Evolutionary conservation across 2,797 vertebrate genomes (phyloP), one percentile per base, ranked within the genome.

Genomic region (Neosilurus hyrtlii): DNA sequence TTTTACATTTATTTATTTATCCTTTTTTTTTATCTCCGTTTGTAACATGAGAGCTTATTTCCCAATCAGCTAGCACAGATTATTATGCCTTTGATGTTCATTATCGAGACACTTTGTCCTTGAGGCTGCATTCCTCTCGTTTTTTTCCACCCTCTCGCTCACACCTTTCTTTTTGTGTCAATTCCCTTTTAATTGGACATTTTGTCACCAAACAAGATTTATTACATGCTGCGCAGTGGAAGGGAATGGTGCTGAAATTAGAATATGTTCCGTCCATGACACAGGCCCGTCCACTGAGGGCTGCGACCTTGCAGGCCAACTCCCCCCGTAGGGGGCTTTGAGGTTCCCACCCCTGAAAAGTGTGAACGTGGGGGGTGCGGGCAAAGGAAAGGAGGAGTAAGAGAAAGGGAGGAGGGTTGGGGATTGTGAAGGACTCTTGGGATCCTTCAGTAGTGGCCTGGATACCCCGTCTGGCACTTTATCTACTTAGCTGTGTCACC

Each of bases 401-500:
- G 49, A 77, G 61, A 79, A 79, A 81, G 79, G 79, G 26, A 87
- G 85, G 79, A 87, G 86, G 86, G 84, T 85, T 86, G 79, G 80
- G 81, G 86, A 77, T 80, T 82, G 71, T 83, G 86, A 79, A 84
- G 75, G 86, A 86, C 89, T 80, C 86, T 76, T 82, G 88, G 89
- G 90, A 91, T 82, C 82, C 78, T 78, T 90, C 90, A 88, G 87
- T 77, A 82, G 84, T 92, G 89, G 88, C 91, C 91, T 91, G 88
- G 89, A 92, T 92, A 92, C 90, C 89, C 86, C 83, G 90, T 87
- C 86, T 83, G 83, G 79, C 87, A 86, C 90, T 93, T 91, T 90
- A 93, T 93, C 92, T 91, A 88, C 90, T 92, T 91, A 93, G 91
- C 88, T 82, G 92, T 91, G 92, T 94, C 93, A 94, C 93, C 91